Evolutionary conservation across 1,140 invertebrate species (phyloP).

Genomic region (Ips nitidus): DNA sequence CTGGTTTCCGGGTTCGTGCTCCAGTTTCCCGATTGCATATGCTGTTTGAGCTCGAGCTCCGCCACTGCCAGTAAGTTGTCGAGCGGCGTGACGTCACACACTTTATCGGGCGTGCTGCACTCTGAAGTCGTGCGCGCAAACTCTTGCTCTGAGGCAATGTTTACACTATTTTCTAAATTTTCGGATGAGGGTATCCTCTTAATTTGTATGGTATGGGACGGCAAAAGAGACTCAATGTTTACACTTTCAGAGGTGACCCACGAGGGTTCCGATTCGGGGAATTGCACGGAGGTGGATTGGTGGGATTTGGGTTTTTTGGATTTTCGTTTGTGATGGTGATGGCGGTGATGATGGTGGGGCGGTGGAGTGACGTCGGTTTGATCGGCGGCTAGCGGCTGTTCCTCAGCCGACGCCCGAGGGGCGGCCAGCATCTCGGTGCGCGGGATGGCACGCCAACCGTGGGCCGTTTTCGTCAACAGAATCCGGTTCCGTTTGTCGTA

Average conservation of each 20-base stretch:
- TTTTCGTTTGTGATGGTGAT: constrained; percentile 43
- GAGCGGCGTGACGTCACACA: constrained; percentile 54
- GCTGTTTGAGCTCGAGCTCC: constrained; percentile 58
- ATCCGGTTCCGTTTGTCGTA: constrained; percentile 82
- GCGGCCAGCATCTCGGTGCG: constrained; percentile 67
- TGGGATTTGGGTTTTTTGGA: constrained; percentile 43
- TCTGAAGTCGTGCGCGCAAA: constrained; percentile 40
- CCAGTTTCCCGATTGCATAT: constrained; percentile 50
- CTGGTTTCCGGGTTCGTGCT: constrained; percentile 26
- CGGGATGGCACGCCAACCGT: constrained; percentile 80
- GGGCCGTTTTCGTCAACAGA: constrained; percentile 72
- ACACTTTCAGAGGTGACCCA: constrained; percentile 55
- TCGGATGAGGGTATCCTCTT: constrained; percentile 48
- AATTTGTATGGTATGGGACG: constrained; percentile 60
- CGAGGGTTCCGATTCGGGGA: constrained; percentile 36
- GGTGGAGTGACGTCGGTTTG: constrained; percentile 56
- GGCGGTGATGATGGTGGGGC: constrained; percentile 45
- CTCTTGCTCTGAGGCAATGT: constrained; percentile 43
- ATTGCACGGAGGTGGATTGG: constrained; percentile 40
- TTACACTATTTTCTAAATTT: constrained; percentile 40
- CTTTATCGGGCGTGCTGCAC: constrained; percentile 48
- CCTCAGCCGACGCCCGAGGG: constrained; percentile 55
- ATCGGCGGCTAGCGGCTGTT: constrained; percentile 29
- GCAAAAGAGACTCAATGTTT: constrained; percentile 60
- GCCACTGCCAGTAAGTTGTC: constrained; percentile 62